Evolutionary conservation across 2,888 invertebrate species (phyloP).

Genomic region (Agrenia bidenticulata): DNA sequence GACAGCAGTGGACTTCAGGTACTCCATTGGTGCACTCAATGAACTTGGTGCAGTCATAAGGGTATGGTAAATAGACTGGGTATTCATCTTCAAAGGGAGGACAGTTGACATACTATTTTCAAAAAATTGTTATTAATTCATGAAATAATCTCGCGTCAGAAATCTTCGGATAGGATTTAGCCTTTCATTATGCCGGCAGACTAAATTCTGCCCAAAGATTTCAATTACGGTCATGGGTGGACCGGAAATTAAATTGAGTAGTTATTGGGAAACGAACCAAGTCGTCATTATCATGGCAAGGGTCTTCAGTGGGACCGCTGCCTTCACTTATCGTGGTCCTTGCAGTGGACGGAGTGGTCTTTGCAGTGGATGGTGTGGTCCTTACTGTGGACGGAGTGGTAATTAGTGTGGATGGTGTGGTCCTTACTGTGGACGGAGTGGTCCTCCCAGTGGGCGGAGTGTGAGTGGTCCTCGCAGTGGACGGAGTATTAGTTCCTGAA

Average conservation of each 20-base stretch:
- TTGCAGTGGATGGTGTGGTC: slow-evolving; percentile 13
- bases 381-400: slow-evolving; percentile 4
- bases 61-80: slow-evolving; percentile 14
- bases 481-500: too few relatives aligned
- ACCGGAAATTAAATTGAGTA: too few relatives aligned
- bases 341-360: slow-evolving; percentile 11
- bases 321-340: too few relatives aligned
- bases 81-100: neutral
- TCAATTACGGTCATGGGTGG: too few relatives aligned
- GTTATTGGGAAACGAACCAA: too few relatives aligned
- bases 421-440: neutral
- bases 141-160: too few relatives aligned
- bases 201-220: too few relatives aligned
- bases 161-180: too few relatives aligned
- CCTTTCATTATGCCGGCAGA: too few relatives aligned
- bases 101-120: slow-evolving; percentile 2
- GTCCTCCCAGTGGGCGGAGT: slow-evolving; percentile 7
- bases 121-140: too few relatives aligned
- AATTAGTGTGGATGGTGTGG: neutral
- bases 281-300: too few relatives aligned
- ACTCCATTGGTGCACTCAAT: slow-evolving; percentile 12
- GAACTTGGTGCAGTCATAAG: slow-evolving; percentile 16
- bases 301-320: too few relatives aligned
- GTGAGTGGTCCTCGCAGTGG: slow-evolving; percentile 3
- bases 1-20: slow-evolving; percentile 8